Percentiles rank a stretch among this genome's conserved stretches.
These are phyloP conservation scores for Poeciliopsis turneri DNA, from an alignment of 2,797 vertebrate species.

Conservation along the genomic window DNA sequence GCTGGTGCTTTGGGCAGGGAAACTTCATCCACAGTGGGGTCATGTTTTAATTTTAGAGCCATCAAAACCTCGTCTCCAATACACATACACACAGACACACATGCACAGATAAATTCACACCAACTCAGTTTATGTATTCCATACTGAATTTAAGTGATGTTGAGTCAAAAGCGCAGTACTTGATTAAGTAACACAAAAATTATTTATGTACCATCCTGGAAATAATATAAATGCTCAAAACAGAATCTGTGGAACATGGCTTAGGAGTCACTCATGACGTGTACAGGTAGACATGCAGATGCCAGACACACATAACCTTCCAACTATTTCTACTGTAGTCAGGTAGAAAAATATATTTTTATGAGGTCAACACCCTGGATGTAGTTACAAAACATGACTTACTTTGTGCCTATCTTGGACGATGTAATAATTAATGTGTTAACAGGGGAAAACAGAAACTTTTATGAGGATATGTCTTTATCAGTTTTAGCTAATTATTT, in stretches of 20 bases:
- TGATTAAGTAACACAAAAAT: constrained; percentile 43
- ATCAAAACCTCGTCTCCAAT: constrained; percentile 50
- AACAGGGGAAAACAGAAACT: constrained; percentile 21
- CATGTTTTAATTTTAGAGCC: constrained; percentile 73
- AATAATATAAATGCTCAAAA: constrained; percentile 28
- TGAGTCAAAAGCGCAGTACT: constrained; percentile 40
- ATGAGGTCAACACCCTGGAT: constrained; percentile 66
- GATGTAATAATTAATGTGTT: constrained; percentile 39
- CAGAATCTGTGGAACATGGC: background rate
- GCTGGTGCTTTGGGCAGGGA: constrained; percentile 57
- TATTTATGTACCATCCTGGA: constrained; percentile 48
- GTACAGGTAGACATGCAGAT: constrained; percentile 49
- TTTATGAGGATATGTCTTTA: background rate
- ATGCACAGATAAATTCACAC: background rate
- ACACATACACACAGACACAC: background rate
- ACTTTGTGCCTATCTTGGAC: constrained; percentile 28
- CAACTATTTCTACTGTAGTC: constrained; percentile 58
- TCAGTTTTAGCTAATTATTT: background rate
- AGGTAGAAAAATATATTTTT: constrained; percentile 62
- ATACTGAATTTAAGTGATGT: constrained; percentile 43
- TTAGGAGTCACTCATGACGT: constrained; percentile 2
- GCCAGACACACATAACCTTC: constrained; percentile 49
- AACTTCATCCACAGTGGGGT: constrained; percentile 59
- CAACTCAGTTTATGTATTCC: constrained; percentile 6
- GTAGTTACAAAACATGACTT: constrained; percentile 57